These are phyloP conservation scores for Cossypha caffra DNA, from an alignment of 2,797 vertebrate genomes.

Conservation along the genomic window DNA sequence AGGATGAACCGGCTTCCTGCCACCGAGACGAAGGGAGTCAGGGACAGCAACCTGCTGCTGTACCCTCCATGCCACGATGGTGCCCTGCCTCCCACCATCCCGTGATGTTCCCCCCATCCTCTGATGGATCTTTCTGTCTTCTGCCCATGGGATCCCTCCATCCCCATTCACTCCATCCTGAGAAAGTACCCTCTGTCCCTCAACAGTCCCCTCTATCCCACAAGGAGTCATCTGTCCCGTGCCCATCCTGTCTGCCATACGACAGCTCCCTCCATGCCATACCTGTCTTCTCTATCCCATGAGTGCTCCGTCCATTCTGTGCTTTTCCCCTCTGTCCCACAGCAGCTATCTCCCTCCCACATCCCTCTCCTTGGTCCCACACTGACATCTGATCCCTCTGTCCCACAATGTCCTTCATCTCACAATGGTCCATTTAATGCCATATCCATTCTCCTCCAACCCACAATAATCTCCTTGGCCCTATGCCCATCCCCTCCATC, in stretches of 20 bases:
- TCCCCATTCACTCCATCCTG: neutral
- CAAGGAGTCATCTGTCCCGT: neutral
- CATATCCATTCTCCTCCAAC: neutral
- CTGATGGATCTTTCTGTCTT: neutral
- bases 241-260: neutral
- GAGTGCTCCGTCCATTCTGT: neutral
- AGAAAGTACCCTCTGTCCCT: neutral
- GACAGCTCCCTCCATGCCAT: neutral
- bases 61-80: neutral
- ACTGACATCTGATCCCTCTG: neutral
- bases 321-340: neutral
- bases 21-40: neutral
- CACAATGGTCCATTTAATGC: neutral
- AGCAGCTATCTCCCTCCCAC: neutral
- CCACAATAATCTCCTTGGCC: neutral
- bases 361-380: neutral
- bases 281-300: neutral
- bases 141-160: neutral
- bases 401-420: neutral
- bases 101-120: accelerated
- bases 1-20: slow-evolving; percentile 93
- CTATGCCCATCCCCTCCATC: neutral
- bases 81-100: neutral
- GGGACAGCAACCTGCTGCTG: accelerated
- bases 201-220: neutral